phyloP scores from a whole-genome alignment of 2,113 vertebrate genomes.

The Microtus pennsylvanicus region DNA sequence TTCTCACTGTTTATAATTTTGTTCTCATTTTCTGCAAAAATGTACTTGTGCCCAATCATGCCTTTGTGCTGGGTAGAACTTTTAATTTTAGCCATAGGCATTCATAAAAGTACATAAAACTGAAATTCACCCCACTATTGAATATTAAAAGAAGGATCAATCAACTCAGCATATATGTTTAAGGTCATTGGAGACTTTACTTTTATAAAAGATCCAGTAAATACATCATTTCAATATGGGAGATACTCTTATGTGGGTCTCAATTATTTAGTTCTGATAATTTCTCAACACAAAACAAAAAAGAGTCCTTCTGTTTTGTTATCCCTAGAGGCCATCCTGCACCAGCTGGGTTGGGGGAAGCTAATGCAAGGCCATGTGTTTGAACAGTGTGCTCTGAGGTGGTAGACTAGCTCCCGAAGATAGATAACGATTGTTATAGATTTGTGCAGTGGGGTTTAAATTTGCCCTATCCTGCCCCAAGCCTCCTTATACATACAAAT shows the following conservation, averaged over 20 bases:
- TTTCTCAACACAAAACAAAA: neutral
- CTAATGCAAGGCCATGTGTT: slow-evolving; percentile 68
- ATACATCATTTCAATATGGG: too few species aligned
- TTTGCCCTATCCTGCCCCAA: slow-evolving; percentile 81
- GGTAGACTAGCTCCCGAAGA: slow-evolving; percentile 65
- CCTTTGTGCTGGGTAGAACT: neutral
- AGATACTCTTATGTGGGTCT: neutral
- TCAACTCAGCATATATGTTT: neutral
- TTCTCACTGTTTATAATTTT: neutral
- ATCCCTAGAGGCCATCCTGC: neutral
- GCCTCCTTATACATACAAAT: slow-evolving; percentile 83
- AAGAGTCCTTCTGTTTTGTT: neutral
- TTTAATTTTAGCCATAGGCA: neutral
- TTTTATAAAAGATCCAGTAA: too few species aligned
- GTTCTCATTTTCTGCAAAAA: neutral
- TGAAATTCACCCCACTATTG: neutral
- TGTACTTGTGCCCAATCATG: neutral
- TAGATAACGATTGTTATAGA: slow-evolving; percentile 84
- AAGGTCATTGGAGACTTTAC: neutral
- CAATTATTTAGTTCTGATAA: slow-evolving; percentile 40
- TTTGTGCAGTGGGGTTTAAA: slow-evolving; percentile 81
- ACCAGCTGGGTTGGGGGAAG: neutral
- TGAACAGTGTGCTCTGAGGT: slow-evolving; percentile 79
- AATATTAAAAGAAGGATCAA: neutral
- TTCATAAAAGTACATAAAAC: neutral